Conservation (phyloP, 2,797 vertebrate species). For the Paedocypris micromegethes region DNA sequence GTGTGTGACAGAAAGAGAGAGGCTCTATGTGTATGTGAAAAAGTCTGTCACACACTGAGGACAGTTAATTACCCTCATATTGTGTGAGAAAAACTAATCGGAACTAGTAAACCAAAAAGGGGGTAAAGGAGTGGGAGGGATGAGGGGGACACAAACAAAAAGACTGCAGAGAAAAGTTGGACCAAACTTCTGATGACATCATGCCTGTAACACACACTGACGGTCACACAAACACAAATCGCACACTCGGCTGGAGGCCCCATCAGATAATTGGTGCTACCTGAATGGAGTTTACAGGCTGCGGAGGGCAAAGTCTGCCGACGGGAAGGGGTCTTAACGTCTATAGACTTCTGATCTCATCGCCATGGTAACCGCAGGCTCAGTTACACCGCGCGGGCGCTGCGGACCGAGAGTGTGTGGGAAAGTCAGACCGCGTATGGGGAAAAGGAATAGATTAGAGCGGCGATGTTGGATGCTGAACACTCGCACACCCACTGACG, state of each 20-base stretch:
- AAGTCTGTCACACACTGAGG: no score
- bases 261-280: slow-evolving; percentile 19
- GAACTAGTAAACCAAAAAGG: slow-evolving; percentile 10
- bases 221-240: slow-evolving; percentile 3
- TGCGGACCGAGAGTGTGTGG: slow-evolving; percentile 25
- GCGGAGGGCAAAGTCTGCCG: slow-evolving; percentile 3
- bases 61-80: neutral
- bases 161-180: slow-evolving; percentile 15
- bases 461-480: neutral
- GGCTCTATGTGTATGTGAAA: neutral
- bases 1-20: slow-evolving; percentile 1
- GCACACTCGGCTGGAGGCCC: slow-evolving; percentile 5
- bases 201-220: slow-evolving; percentile 18
- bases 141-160: neutral
- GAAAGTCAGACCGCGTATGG: slow-evolving; percentile 10
- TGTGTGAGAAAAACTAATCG: slow-evolving; percentile 9
- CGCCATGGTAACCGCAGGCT: slow-evolving; percentile 38
- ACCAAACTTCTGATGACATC: slow-evolving; percentile 28
- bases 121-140: neutral
- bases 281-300: slow-evolving; percentile 24
- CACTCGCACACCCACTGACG: slow-evolving; percentile 9
- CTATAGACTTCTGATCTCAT: slow-evolving; percentile 38
- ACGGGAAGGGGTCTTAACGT: slow-evolving; percentile 30
- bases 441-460: slow-evolving; percentile 9
- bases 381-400: slow-evolving; percentile 17